phyloP scores from a whole-genome alignment of 2,888 invertebrate genomes.

The Heliconius ethilla region DNA sequence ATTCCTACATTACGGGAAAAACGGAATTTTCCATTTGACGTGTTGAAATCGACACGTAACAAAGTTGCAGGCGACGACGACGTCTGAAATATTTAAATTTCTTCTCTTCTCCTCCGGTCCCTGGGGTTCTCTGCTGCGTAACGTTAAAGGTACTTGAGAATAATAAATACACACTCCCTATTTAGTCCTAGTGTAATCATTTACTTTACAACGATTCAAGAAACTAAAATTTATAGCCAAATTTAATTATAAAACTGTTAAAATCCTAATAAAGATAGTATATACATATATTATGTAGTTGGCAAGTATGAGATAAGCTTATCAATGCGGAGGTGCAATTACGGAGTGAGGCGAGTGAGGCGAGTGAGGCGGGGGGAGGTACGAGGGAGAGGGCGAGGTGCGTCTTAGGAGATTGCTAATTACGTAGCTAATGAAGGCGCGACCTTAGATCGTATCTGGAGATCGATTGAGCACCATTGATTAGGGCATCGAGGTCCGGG shows the following conservation, averaged over 20 bases:
- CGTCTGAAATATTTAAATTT: no score
- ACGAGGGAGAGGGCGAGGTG: conserved; percentile 12
- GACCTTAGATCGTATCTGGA: conserved; percentile 28
- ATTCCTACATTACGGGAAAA: no score
- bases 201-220: neutral
- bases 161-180: neutral
- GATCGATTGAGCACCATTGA: conserved; percentile 18
- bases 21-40: no score
- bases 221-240: neutral
- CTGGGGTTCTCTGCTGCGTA: neutral
- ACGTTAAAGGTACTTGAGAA: neutral
- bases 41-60: no score
- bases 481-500: neutral
- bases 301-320: conserved; percentile 12
- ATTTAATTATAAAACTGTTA: neutral
- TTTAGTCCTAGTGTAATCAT: neutral
- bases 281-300: no score
- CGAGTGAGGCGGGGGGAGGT: no score
- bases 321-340: conserved; percentile 14
- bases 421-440: conserved; percentile 43
- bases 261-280: neutral
- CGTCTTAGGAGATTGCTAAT: conserved; percentile 42
- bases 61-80: no score
- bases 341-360: neutral
- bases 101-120: no score